Conservation (phyloP, 92 coral and sea anemone genomes). For the Montipora capitata region DNA sequence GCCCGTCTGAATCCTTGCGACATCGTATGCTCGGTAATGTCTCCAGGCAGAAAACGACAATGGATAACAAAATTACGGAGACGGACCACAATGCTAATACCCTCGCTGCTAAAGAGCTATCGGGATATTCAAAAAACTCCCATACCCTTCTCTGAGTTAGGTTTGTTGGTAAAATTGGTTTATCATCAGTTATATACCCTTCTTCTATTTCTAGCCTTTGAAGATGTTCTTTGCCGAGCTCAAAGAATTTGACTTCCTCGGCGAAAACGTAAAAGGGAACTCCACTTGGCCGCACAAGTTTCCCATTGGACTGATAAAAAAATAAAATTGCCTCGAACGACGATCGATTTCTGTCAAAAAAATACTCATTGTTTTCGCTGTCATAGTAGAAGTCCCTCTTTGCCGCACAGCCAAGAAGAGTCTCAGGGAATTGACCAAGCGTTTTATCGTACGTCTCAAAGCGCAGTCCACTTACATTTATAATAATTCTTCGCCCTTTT, state of each 20-base stretch:
- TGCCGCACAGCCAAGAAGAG: slow-evolving; percentile 89
- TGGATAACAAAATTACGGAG: slow-evolving; percentile 84
- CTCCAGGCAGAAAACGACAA: slow-evolving; percentile 95
- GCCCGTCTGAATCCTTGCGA: slow-evolving; percentile 32
- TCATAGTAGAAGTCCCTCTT: slow-evolving; percentile 90
- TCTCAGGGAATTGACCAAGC: slow-evolving; percentile 86
- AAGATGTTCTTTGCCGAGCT: slow-evolving; percentile 84
- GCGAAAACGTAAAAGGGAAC: slow-evolving; percentile 92
- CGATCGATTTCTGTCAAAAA: slow-evolving; percentile 99
- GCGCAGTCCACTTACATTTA: slow-evolving; percentile 96
- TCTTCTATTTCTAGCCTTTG: slow-evolving; percentile 84
- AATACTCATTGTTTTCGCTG: slow-evolving; percentile 82
- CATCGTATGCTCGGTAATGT: slow-evolving; percentile 88
- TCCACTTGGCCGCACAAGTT: slow-evolving; percentile 90
- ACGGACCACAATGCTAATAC: slow-evolving; percentile 93
- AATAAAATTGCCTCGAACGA: slow-evolving; percentile 97
- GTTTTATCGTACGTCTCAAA: slow-evolving; percentile 93
- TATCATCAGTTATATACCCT: slow-evolving; percentile 80
- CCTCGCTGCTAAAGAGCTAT: slow-evolving; percentile 90
- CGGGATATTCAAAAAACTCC: slow-evolving; percentile 96
- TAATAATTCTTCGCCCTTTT: slow-evolving; percentile 76
- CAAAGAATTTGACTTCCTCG: slow-evolving; percentile 92
- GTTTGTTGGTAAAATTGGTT: slow-evolving; percentile 79
- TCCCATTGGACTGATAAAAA: slow-evolving; percentile 94
- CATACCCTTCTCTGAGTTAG: slow-evolving; percentile 83